Evolutionary conservation across 2,797 vertebrate genomes (phyloP), one percentile per base, ranked within the genome.

Genomic region (Phataginus tricuspis): DNA sequence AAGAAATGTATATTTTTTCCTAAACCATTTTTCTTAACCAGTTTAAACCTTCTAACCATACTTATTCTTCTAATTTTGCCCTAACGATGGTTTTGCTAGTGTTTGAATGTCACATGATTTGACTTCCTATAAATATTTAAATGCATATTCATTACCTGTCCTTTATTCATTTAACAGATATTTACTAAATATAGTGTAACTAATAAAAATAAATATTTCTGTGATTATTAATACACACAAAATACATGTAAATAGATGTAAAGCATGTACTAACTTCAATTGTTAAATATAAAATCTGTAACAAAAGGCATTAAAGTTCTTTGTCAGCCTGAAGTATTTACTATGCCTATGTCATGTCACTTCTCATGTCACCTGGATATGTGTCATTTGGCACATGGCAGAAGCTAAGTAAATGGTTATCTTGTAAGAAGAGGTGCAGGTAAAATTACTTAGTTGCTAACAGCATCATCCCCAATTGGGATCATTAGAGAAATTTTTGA

Each of bases 171-270:
- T 96, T 29, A 89, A 90, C 10, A 91, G 31, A 29, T 37, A 83
- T 75, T 85, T 80, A 74, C 27, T 75, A 96, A 94, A 14, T 31
- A 92, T 5, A 49, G 2, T 68, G 1, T 61, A 71, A 88, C 71
- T 64, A 72, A 90, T 85, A 61, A 45, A 84, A 91, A 49, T 75
- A 57, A 23, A 53, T 16, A 71, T 72, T 92, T 96, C 89, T 13
- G 34, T 51, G 3, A 45, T 42, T 88, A 82, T 57, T 75, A 7
- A 79, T 10, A 29, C 3, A 69, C 2, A 78, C 25, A 89, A 89
- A 66, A 59, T 57, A 42, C 16, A 95, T 39, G 39, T 55, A 34
- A 63, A 75, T 29, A 83, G 12, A 91, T 74, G 64, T 31, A 95
- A 80, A 88, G 12, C 80, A 80, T 8, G 27, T 5, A 5, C 4